These are phyloP conservation scores for Drosophila lini DNA, from an alignment of 1,140 invertebrate genomes.

Conservation along the genomic window DNA sequence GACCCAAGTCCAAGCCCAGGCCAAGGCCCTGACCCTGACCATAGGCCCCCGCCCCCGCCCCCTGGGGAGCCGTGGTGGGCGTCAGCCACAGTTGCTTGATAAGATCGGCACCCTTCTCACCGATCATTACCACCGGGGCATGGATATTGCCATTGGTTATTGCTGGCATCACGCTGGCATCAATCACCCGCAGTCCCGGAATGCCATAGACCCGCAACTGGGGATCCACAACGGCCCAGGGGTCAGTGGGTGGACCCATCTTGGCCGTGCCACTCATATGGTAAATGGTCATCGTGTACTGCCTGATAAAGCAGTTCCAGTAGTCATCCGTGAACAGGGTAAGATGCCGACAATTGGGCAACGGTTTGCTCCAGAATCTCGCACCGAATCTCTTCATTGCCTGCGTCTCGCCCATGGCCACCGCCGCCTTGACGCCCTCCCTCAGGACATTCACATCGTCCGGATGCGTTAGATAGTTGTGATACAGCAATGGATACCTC, in stretches of 20 bases:
- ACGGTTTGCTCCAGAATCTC: conserved; percentile 88
- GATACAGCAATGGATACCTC: conserved; percentile 91
- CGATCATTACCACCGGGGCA: conserved; percentile 96
- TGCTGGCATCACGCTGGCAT: conserved; percentile 85
- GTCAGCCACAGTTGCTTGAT: conserved; percentile 90
- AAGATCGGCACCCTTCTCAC: conserved; percentile 94
- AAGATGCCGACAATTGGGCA: conserved; percentile 92
- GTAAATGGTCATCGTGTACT: conserved; percentile 95
- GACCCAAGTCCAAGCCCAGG: background rate
- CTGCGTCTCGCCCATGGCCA: conserved; percentile 91
- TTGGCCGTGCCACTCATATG: conserved; percentile 93
- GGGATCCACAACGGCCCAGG: conserved; percentile 93
- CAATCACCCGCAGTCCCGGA: conserved; percentile 88
- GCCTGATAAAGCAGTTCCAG: conserved; percentile 91
- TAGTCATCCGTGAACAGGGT: conserved; percentile 92
- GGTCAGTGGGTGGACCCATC: conserved; percentile 92
- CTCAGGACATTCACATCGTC: conserved; percentile 91
- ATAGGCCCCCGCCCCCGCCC: background rate
- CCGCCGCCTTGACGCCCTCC: conserved; percentile 93
- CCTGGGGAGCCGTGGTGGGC: conserved; percentile 33
- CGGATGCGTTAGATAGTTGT: conserved; percentile 94
- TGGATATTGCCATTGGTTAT: conserved; percentile 94
- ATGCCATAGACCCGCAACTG: conserved; percentile 91
- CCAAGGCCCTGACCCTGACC: conserved; percentile 9
- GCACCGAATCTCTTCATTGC: conserved; percentile 91